Evolutionary conservation across 1,140 invertebrate species (phyloP), one percentile per base, ranked within the genome.

Genomic region (Magallana ariakensis): DNA sequence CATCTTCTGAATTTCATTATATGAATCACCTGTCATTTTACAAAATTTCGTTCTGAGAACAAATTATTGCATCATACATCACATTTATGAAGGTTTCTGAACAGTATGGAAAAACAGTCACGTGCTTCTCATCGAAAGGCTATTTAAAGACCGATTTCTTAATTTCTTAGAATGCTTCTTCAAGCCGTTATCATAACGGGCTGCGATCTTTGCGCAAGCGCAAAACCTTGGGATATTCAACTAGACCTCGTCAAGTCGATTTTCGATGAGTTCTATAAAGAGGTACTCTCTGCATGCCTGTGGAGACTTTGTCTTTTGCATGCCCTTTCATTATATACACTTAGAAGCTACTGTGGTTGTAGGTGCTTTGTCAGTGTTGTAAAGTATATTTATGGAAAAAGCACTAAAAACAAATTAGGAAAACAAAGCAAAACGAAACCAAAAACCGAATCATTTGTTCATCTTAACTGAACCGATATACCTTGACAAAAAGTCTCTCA

Each of bases 211-310:
- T 97, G 97, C 85, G 97, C 97, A 2, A 97, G 96, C 87, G 96
- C 97, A 1, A 97, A 97, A 94, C 97, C 97, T 3, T 98, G 97
- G 97, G 96, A 97, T n/a, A 95, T 97, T n/a, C 97, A 98, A 94
- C 95, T 96, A 2, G 96, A 97, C 93, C 97, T 97, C 0, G 97
- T 97, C 1, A 96, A 96, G 93, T 96, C 97, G 7, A 97, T 98
- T 88, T 97, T 97, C 94, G 96, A 97, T 92, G 97, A 98, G 92
- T 98, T 98, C 94, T 98, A 97, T 94, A 96, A 97, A 89, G 97
- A 97, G 95, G 97, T 96, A 92, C 89, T 84, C 54, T 55, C 8
- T 60, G 55, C 54, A 82, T 82, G 80, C 46, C 19, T n/a, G 54
- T 54, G 80, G 46, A 75, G 19, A 26, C 15, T 60, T 60, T 26